Conservation (phyloP, 2,888 invertebrate species). For the Deilephila porcellus region DNA sequence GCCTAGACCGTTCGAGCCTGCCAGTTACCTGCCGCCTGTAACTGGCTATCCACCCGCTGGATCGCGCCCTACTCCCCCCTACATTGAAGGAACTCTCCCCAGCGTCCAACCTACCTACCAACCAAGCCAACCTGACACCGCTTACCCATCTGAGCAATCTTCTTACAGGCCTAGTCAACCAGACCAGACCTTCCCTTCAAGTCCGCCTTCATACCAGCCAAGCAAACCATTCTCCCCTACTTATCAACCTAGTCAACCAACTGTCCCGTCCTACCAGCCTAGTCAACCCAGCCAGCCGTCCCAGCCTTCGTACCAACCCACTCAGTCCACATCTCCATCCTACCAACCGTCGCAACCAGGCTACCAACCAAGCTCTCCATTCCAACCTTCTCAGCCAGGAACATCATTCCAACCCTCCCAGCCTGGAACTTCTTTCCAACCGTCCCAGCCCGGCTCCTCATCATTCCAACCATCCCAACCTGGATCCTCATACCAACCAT, state of each 20-base stretch:
- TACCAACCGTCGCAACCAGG: conserved; percentile 41
- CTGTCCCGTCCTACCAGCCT: conserved; percentile 42
- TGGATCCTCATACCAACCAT: conserved; percentile 51
- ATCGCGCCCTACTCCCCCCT: conserved; percentile 71
- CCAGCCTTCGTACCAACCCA: conserved; percentile 49
- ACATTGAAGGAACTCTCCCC: conserved; percentile 69
- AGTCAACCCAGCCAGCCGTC: conserved; percentile 50
- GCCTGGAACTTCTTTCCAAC: conserved; percentile 44
- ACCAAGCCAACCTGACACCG: conserved; percentile 45
- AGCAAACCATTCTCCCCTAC: conserved; percentile 37
- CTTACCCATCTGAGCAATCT: conserved; percentile 38
- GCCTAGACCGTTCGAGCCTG: conserved; percentile 88
- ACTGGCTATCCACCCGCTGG: conserved; percentile 75
- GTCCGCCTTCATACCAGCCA: conserved; percentile 43
- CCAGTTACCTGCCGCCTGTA: conserved; percentile 66
- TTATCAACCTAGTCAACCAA: conserved; percentile 48
- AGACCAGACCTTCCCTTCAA: conserved; percentile 38
- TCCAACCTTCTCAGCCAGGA: conserved; percentile 46
- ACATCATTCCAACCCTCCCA: conserved; percentile 39
- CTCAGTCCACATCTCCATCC: conserved; percentile 49
- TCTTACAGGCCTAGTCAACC: conserved; percentile 46
- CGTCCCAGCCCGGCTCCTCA: conserved; percentile 47
- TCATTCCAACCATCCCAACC: conserved; percentile 45
- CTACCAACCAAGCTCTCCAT: conserved; percentile 47
- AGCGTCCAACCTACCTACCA: conserved; percentile 52